Evolutionary conservation across 2,113 vertebrate species (phyloP).

Genomic region (Saccopteryx leptura): DNA sequence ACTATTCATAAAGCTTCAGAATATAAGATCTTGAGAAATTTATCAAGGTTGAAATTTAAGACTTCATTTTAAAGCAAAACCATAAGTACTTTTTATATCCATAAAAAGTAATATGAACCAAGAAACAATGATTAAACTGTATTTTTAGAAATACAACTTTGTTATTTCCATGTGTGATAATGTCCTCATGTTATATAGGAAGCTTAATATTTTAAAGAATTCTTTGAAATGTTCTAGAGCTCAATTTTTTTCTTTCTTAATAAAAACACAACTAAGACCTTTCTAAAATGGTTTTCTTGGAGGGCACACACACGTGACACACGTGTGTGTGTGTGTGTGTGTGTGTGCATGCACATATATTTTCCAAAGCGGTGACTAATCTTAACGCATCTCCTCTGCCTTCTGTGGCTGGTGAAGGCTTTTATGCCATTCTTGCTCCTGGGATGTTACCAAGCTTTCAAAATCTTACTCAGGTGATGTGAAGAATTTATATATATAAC

Average conservation of each 20-base stretch:
- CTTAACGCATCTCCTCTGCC: slow-evolving; percentile 75
- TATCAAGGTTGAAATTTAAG: slow-evolving; percentile 21
- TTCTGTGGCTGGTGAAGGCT: slow-evolving; percentile 73
- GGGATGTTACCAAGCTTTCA: slow-evolving; percentile 84
- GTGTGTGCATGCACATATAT: neutral
- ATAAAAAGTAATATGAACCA: neutral
- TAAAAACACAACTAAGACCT: slow-evolving; percentile 71
- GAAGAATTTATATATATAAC: slow-evolving; percentile 72
- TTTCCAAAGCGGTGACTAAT: slow-evolving; percentile 78
- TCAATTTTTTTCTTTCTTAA: slow-evolving; percentile 47
- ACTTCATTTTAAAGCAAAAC: slow-evolving; percentile 54
- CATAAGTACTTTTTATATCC: neutral
- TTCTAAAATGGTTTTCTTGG: slow-evolving; percentile 70
- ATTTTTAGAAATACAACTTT: slow-evolving; percentile 22
- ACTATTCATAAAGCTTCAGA: slow-evolving; percentile 54
- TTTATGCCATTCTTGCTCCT: slow-evolving; percentile 81
- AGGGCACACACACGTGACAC: neutral
- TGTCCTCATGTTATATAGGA: neutral
- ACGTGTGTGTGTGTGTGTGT: neutral
- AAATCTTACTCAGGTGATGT: slow-evolving; percentile 76
- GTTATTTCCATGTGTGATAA: slow-evolving; percentile 13
- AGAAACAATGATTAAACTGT: neutral
- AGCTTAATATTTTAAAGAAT: neutral
- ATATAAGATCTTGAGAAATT: slow-evolving; percentile 38
- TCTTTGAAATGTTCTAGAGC: neutral